phyloP scores from a whole-genome alignment of 2,888 invertebrate species.

The Brachynemurus nebulosus region DNA sequence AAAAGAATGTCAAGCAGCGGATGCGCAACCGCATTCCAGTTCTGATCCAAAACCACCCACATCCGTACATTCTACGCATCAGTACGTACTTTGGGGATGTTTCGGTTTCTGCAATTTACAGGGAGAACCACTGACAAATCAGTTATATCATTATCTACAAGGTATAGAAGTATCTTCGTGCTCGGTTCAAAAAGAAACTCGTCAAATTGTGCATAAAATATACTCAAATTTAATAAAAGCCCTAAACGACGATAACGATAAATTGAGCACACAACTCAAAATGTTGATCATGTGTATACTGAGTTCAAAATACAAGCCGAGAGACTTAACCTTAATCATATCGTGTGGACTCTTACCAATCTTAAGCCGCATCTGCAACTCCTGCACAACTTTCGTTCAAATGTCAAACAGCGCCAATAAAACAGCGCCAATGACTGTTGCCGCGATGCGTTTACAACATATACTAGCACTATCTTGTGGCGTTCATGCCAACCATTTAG shows the following conservation, averaged over 20 bases:
- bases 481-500: slow-evolving; percentile 35
- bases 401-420: slow-evolving; percentile 11
- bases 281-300: slow-evolving; percentile 39
- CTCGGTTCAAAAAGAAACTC: slow-evolving; percentile 36
- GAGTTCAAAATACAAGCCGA: slow-evolving; percentile 38
- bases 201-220: slow-evolving; percentile 37
- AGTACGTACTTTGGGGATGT: slow-evolving; percentile 39
- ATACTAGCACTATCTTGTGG: slow-evolving; percentile 40
- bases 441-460: slow-evolving; percentile 38
- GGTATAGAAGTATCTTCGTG: slow-evolving; percentile 37
- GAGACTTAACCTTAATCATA: slow-evolving; percentile 41
- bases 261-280: slow-evolving; percentile 30
- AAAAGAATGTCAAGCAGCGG: not conserved
- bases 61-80: slow-evolving; percentile 31
- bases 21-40: not conserved
- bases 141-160: slow-evolving; percentile 41
- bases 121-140: slow-evolving; percentile 26
- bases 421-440: slow-evolving; percentile 28
- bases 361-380: slow-evolving; percentile 26
- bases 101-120: slow-evolving; percentile 34
- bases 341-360: slow-evolving; percentile 37
- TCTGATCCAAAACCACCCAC: slow-evolving; percentile 22
- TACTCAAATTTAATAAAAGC: slow-evolving; percentile 36
- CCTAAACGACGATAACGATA: slow-evolving; percentile 26
- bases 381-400: slow-evolving; percentile 15